These are phyloP conservation scores for Shargacucullia verbasci DNA, from an alignment of 2,888 invertebrate genomes.

Conservation along the genomic window DNA sequence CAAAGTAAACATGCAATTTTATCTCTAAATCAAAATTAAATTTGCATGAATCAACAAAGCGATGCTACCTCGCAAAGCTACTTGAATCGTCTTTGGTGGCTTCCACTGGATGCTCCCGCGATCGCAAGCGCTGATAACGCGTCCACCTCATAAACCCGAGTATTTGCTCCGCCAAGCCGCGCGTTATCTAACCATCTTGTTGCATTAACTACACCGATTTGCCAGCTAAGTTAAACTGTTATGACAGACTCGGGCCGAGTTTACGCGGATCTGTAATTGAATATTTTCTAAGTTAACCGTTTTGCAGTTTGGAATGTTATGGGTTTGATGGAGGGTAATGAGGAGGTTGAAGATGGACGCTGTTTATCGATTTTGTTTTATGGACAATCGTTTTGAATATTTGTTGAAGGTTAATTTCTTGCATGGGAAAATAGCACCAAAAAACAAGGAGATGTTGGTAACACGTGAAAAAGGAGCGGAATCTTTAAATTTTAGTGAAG, in stretches of 20 bases:
- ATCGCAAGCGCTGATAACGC: slow-evolving; percentile 42
- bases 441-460: too few species aligned
- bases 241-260: slow-evolving; percentile 33
- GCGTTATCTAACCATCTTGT: slow-evolving; percentile 53
- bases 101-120: slow-evolving; percentile 36
- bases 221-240: slow-evolving; percentile 45
- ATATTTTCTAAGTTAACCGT: slow-evolving; percentile 38
- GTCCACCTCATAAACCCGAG: slow-evolving; percentile 43
- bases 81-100: slow-evolving; percentile 46
- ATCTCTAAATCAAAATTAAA: slow-evolving; percentile 9
- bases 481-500: too few species aligned
- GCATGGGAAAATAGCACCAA: slow-evolving; percentile 61
- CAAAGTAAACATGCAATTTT: slow-evolving; percentile 4
- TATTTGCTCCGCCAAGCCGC: slow-evolving; percentile 37
- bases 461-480: too few species aligned
- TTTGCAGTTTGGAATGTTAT: slow-evolving; percentile 15
- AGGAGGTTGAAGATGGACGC: slow-evolving; percentile 24
- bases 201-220: slow-evolving; percentile 56
- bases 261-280: slow-evolving; percentile 47
- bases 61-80: slow-evolving; percentile 11
- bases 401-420: slow-evolving; percentile 54
- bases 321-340: slow-evolving; percentile 29
- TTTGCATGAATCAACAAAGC: slow-evolving; percentile 19
- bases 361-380: slow-evolving; percentile 42
- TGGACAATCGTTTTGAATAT: slow-evolving; percentile 43